These are phyloP conservation scores for Heliconius ismenius DNA, from an alignment of 2,888 invertebrate species.

Conservation along the genomic window DNA sequence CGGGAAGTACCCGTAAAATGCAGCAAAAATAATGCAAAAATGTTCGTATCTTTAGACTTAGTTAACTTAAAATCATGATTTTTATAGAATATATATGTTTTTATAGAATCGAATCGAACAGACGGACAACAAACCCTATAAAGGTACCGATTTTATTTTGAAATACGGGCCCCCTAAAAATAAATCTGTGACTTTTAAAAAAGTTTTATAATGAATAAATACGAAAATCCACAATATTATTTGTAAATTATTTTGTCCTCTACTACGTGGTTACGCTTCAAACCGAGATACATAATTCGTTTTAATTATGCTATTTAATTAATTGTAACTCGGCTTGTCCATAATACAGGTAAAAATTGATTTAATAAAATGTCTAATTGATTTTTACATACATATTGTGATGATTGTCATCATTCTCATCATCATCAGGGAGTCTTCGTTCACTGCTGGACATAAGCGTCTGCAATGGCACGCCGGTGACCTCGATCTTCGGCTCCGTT, in stretches of 20 bases:
- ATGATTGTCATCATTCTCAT: not conserved
- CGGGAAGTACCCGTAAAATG: too few species aligned
- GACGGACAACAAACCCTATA: too few species aligned
- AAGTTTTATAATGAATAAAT: not conserved
- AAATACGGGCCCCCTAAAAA: too few species aligned
- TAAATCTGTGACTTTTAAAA: not conserved
- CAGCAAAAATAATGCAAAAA: too few species aligned
- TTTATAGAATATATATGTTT: too few species aligned
- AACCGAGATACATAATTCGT: not conserved
- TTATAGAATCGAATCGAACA: too few species aligned
- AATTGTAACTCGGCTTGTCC: not conserved
- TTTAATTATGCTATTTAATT: not conserved
- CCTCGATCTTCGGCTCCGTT: not conserved
- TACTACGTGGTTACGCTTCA: not conserved
- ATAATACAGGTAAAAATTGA: not conserved
- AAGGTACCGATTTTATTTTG: too few species aligned
- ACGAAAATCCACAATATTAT: not conserved
- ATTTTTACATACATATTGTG: not conserved
- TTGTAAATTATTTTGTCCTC: not conserved
- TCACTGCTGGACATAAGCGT: not conserved
- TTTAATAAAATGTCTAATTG: not conserved
- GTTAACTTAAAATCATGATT: too few species aligned
- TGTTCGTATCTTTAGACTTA: too few species aligned
- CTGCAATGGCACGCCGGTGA: not conserved
- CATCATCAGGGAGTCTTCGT: not conserved